These are phyloP conservation scores for Zonitis immaculata DNA, from an alignment of 2,888 invertebrate genomes.

Conservation along the genomic window DNA sequence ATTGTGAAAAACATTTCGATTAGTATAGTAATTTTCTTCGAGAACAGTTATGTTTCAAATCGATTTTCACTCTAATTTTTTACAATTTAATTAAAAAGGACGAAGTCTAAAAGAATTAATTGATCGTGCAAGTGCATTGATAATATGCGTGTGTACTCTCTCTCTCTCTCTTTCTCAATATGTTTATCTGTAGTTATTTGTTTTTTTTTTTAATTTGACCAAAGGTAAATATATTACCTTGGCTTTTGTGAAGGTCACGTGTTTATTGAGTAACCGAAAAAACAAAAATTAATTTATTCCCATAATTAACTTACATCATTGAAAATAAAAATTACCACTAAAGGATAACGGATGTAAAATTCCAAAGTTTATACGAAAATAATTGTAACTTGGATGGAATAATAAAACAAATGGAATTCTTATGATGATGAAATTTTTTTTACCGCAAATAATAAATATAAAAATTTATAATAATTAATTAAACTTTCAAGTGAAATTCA, in stretches of 20 bases:
- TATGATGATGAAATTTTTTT: neutral
- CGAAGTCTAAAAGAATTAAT: neutral
- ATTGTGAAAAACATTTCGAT: slow-evolving; percentile 39
- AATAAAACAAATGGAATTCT: neutral
- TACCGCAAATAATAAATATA: neutral
- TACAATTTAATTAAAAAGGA: neutral
- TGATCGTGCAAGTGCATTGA: neutral
- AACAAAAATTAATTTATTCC: too few species aligned
- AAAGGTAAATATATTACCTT: slow-evolving; percentile 3
- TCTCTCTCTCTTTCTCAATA: too few species aligned
- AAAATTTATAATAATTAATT: too few species aligned
- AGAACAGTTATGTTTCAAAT: too few species aligned
- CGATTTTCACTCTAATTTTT: neutral
- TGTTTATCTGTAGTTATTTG: neutral
- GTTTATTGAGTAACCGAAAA: neutral
- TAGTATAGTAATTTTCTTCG: neutral
- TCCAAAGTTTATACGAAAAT: neutral
- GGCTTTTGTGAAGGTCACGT: slow-evolving; percentile 4
- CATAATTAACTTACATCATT: neutral
- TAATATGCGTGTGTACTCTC: too few species aligned
- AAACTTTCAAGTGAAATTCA: neutral
- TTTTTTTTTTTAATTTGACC: neutral
- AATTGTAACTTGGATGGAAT: neutral
- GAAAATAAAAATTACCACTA: neutral
- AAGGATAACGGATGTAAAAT: neutral